A percentile compares a stretch with the other conserved stretches of the same genome.
Evolutionary conservation across 2,113 vertebrate species (phyloP).

Genomic region (Amphiprion ocellaris): DNA sequence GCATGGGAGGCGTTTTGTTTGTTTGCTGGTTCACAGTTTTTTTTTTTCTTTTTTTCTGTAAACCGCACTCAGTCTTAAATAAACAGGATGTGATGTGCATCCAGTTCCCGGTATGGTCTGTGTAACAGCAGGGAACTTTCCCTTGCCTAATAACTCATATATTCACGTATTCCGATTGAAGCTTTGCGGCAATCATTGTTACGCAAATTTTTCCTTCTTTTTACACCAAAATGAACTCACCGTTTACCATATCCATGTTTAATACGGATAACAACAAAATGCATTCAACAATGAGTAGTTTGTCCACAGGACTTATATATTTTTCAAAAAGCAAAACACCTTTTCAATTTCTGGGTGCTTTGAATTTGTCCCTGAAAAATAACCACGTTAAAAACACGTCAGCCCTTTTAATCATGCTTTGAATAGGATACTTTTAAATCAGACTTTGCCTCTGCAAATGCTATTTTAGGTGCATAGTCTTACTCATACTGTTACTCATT

Average conservation of each 20-base stretch:
- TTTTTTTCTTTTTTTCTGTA: slow-evolving; percentile 28
- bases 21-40: slow-evolving; percentile 20
- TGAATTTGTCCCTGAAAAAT: background rate
- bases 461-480: background rate
- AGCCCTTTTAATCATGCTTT: background rate
- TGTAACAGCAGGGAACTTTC: slow-evolving; percentile 65
- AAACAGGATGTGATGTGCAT: slow-evolving; percentile 74
- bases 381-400: background rate
- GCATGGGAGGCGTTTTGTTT: background rate
- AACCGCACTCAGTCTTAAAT: slow-evolving; percentile 50
- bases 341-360: background rate
- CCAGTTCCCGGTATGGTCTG: slow-evolving; percentile 53
- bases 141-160: slow-evolving; percentile 4
- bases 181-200: slow-evolving; percentile 17
- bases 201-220: background rate
- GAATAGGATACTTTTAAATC: background rate
- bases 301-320: slow-evolving; percentile 60
- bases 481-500: background rate
- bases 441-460: background rate
- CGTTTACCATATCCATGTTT: slow-evolving; percentile 36
- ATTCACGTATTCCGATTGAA: slow-evolving; percentile 31
- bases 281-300: slow-evolving; percentile 49
- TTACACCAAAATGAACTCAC: slow-evolving; percentile 8
- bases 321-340: slow-evolving; percentile 26
- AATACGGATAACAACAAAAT: slow-evolving; percentile 54